Conservation (phyloP, 2,113 vertebrate genomes). For the Ceyx melanurus region DNA sequence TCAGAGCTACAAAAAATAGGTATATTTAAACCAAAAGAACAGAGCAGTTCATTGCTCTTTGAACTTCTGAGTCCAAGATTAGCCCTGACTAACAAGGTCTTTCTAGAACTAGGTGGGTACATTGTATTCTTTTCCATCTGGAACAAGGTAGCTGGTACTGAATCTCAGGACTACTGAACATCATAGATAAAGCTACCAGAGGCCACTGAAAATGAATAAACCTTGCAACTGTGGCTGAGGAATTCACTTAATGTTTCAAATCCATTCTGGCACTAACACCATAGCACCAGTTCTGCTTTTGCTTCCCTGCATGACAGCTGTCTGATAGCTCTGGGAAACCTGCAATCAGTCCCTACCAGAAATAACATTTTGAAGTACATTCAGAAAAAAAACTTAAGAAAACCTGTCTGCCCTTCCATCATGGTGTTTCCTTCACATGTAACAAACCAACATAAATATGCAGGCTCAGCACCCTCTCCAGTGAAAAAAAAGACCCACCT, state of each 20-base stretch:
- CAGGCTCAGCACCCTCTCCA: too few relatives aligned
- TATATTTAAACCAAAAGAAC: neutral
- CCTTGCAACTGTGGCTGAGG: neutral
- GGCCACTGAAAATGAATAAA: neutral
- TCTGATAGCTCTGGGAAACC: neutral
- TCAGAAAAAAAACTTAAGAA: neutral
- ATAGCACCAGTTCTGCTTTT: neutral
- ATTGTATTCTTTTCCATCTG: neutral
- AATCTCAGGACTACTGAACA: neutral
- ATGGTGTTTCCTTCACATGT: neutral
- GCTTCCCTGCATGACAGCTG: neutral
- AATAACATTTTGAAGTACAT: neutral
- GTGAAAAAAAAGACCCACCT: slow-evolving; percentile 75
- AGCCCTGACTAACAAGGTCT: neutral
- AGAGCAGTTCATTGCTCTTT: neutral
- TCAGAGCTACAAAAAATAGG: neutral
- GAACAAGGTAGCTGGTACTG: neutral
- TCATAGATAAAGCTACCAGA: neutral
- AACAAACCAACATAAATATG: neutral
- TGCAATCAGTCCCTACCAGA: neutral
- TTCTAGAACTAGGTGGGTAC: neutral
- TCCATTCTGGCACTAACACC: neutral
- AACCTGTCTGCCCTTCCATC: neutral
- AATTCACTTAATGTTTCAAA: neutral
- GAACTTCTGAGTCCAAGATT: neutral